Conservation (phyloP, 2,888 invertebrate genomes). For the Byasa hedistus region DNA sequence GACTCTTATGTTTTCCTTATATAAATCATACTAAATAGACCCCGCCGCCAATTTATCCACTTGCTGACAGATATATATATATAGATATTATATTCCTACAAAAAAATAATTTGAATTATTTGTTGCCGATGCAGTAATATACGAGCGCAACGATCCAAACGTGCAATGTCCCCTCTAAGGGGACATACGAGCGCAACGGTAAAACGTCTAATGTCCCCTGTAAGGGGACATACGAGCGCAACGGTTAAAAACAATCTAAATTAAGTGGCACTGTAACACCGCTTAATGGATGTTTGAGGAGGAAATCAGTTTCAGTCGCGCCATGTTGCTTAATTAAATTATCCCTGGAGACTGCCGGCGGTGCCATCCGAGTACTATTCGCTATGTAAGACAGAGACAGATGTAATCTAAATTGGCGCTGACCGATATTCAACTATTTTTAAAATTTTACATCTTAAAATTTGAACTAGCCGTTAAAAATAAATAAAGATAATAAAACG, state of each 20-base stretch:
- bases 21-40: too few species aligned
- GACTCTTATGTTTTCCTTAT: too few species aligned
- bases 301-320: conserved; percentile 68
- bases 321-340: conserved; percentile 74
- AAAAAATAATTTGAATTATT: too few species aligned
- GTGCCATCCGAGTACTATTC: conserved; percentile 6
- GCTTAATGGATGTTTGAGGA: conserved; percentile 71
- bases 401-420: neutral
- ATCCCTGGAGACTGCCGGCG: conserved; percentile 54
- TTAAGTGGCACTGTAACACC: conserved; percentile 67
- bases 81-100: too few species aligned
- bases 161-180: too few species aligned
- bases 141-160: too few species aligned
- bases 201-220: too few species aligned
- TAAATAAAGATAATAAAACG: neutral
- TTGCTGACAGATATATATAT: too few species aligned
- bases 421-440: conserved; percentile 17
- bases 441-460: neutral
- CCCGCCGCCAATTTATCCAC: too few species aligned
- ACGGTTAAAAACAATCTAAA: conserved; percentile 61
- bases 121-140: too few species aligned
- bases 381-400: conserved; percentile 11
- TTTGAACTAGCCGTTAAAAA: neutral
- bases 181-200: too few species aligned
- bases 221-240: too few species aligned